phyloP scores from a whole-genome alignment of 2,113 vertebrate genomes.

The Odontophorus gujanensis region DNA sequence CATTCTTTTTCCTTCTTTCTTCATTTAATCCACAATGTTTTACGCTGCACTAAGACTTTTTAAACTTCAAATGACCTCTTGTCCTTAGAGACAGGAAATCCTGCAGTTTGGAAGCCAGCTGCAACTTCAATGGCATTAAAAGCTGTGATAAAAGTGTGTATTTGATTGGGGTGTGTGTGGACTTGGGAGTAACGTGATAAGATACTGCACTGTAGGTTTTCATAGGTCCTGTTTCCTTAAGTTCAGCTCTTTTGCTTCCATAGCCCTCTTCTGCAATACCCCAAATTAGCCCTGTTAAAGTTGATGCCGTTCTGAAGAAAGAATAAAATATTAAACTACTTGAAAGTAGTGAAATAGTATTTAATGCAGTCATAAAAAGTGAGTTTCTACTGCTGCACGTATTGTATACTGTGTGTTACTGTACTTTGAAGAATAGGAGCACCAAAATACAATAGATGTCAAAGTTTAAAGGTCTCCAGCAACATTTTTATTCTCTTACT shows the following conservation, averaged over 20 bases:
- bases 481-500: background rate
- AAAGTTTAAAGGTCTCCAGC: constrained; percentile 51
- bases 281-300: constrained; percentile 62
- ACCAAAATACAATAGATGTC: background rate
- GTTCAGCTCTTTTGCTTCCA: constrained; percentile 22
- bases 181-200: constrained; percentile 46
- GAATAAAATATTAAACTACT: constrained; percentile 72
- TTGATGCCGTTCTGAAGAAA: constrained; percentile 65
- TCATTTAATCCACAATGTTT: background rate
- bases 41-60: background rate
- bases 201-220: background rate
- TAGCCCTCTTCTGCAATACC: constrained; percentile 55
- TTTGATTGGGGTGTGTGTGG: constrained; percentile 64
- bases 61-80: constrained; percentile 33
- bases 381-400: background rate
- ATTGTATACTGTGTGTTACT: background rate
- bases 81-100: constrained; percentile 72
- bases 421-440: background rate
- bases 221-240: constrained; percentile 52
- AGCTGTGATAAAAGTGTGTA: constrained; percentile 31
- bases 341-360: constrained; percentile 22
- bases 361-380: constrained; percentile 16
- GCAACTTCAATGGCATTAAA: constrained; percentile 40
- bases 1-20: background rate
- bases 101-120: constrained; percentile 61